A percentile compares a stretch with the other conserved stretches of the same genome.
Evolutionary conservation across 1,140 invertebrate genomes (phyloP).

Genomic region (Lutraria rhynchaena): DNA sequence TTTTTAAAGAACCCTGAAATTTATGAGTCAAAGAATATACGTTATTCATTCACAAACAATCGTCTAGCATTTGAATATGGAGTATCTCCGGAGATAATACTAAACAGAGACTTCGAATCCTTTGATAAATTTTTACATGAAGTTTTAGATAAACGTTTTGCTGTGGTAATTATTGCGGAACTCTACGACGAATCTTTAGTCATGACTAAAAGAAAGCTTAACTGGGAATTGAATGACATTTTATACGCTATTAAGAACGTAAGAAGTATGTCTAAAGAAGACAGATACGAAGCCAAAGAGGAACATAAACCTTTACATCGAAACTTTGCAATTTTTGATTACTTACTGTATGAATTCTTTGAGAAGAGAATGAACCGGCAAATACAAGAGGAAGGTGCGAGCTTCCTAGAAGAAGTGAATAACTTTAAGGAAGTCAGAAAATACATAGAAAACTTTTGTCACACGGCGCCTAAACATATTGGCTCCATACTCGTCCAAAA

Average conservation of each 20-base stretch:
- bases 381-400: conserved; percentile 35
- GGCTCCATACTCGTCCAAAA: not conserved
- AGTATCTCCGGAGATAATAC: conserved; percentile 29
- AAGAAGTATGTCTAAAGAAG: not conserved
- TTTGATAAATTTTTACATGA: conserved; percentile 50
- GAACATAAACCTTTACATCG: conserved; percentile 21
- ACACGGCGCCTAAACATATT: not conserved
- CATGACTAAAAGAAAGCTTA: conserved; percentile 81
- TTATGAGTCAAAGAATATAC: not conserved
- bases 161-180: conserved; percentile 83
- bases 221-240: conserved; percentile 82
- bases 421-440: conserved; percentile 56
- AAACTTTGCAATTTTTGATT: conserved; percentile 56
- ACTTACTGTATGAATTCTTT: conserved; percentile 65
- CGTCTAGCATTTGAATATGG: conserved; percentile 60
- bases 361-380: conserved; percentile 37
- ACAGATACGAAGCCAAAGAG: conserved; percentile 2
- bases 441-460: conserved; percentile 60
- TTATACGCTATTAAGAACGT: conserved; percentile 63
- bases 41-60: conserved; percentile 54
- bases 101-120: not conserved
- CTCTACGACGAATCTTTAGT: conserved; percentile 84
- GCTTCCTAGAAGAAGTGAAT: conserved; percentile 60
- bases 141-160: conserved; percentile 74
- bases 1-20: conserved; percentile 28